Percentiles rank a stretch among this genome's conserved stretches.
Evolutionary conservation across 2,888 invertebrate species (phyloP).

Genomic region (Boloria selene): DNA sequence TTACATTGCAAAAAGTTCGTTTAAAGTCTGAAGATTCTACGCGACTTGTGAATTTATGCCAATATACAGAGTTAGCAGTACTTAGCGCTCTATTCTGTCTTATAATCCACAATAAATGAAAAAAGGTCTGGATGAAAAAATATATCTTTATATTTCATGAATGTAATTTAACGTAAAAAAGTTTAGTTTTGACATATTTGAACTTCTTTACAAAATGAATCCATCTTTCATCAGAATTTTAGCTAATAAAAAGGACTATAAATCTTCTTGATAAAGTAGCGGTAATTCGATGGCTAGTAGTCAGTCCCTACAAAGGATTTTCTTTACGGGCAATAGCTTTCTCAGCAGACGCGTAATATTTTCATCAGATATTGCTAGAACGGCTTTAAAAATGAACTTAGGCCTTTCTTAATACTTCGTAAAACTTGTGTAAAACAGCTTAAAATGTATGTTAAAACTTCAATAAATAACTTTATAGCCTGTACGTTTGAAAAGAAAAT

Average conservation of each 20-base stretch:
- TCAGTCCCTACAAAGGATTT: constrained; percentile 36
- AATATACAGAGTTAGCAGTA: too few species aligned
- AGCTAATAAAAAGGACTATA: constrained; percentile 27
- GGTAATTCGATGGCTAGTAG: constrained; percentile 42
- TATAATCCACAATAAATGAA: too few species aligned
- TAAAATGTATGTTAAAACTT: too few species aligned
- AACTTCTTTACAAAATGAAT: not conserved
- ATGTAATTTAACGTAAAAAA: not conserved
- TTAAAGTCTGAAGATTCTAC: too few species aligned
- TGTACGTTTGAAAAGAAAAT: too few species aligned
- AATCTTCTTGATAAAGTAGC: constrained; percentile 46
- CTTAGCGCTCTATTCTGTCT: too few species aligned
- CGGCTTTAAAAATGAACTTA: constrained; percentile 30
- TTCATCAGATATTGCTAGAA: constrained; percentile 39
- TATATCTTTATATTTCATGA: too few species aligned
- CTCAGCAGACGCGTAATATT: constrained; percentile 26
- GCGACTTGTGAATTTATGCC: too few species aligned
- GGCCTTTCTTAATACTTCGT: constrained; percentile 15
- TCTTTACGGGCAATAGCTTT: constrained; percentile 26
- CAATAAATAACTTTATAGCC: too few species aligned
- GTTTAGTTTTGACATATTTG: not conserved
- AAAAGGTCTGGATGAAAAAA: too few species aligned
- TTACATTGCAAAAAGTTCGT: too few species aligned
- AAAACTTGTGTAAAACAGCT: constrained; percentile 2
- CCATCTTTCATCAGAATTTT: constrained; percentile 17